A percentile compares a stretch with the other conserved stretches of the same genome.
Conservation (phyloP, 2,113 vertebrate species). For the Chloropsis cyanopogon region DNA sequence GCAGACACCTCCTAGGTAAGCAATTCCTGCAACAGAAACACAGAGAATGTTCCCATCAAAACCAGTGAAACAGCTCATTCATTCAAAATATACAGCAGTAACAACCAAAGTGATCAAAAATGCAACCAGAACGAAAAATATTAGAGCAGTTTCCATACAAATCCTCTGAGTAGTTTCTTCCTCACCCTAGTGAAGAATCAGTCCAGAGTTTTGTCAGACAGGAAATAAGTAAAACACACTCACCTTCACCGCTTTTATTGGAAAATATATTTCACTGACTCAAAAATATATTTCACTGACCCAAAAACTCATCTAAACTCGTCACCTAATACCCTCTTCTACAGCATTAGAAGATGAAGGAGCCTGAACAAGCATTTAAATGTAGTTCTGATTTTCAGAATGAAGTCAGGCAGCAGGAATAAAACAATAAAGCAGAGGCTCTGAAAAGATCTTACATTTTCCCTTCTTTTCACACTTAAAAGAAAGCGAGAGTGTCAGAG, state of each 20-base stretch:
- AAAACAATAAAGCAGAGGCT: not conserved
- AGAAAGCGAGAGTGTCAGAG: not conserved
- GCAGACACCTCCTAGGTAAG: constrained; percentile 94
- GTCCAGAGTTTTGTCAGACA: not conserved
- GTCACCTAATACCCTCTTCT: not conserved
- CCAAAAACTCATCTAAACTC: not conserved
- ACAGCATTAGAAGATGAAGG: not conserved
- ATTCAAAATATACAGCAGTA: not conserved
- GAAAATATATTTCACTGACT: not conserved
- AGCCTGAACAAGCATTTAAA: not conserved
- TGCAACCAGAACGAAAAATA: not conserved
- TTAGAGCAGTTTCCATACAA: not conserved
- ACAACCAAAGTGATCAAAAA: not conserved
- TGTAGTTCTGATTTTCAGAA: not conserved
- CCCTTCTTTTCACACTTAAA: not conserved
- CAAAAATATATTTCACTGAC: not conserved
- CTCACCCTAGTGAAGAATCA: not conserved
- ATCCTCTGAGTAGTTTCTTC: not conserved
- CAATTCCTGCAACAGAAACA: constrained; percentile 83
- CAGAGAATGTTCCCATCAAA: constrained; percentile 44
- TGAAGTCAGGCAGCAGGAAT: not conserved
- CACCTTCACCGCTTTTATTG: not conserved
- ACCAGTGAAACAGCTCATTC: not conserved
- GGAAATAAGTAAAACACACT: not conserved
- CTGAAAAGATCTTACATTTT: not conserved